Evolutionary conservation across 2,888 invertebrate genomes (phyloP).

Genomic region (Drosophila neonasuta): DNA sequence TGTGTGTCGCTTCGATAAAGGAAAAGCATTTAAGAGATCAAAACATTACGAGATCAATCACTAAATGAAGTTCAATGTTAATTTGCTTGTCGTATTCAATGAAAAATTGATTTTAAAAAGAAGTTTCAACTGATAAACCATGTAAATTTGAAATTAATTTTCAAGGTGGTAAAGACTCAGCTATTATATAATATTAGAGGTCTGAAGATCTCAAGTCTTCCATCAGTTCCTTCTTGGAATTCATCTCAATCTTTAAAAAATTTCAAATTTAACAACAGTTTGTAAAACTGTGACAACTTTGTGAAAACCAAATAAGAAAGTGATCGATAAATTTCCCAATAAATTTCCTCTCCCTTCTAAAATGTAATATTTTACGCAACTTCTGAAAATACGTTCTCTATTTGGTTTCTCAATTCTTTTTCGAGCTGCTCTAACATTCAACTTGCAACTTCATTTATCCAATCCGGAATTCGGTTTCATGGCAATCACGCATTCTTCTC

Average conservation of each 20-base stretch:
- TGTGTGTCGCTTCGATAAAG: conserved; percentile 1
- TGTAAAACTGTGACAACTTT: too few relatives aligned
- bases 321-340: too few relatives aligned
- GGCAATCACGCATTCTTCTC: conserved; percentile 96
- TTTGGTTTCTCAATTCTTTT: not conserved
- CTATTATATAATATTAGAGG: not conserved
- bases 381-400: not conserved
- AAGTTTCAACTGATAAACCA: not conserved
- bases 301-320: too few relatives aligned
- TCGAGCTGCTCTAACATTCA: not conserved
- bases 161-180: not conserved
- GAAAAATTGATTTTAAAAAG: not conserved
- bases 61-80: conserved; percentile 43
- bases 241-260: too few relatives aligned
- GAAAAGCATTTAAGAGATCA: conserved; percentile 29
- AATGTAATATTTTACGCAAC: too few relatives aligned
- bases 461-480: conserved; percentile 97
- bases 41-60: conserved; percentile 36
- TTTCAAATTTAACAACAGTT: too few relatives aligned
- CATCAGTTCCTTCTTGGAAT: too few relatives aligned
- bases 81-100: conserved; percentile 1
- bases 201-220: too few relatives aligned
- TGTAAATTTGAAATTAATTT: not conserved
- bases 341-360: too few relatives aligned
- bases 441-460: conserved; percentile 87